These are phyloP conservation scores for Ceratina australensis DNA, from an alignment of 1,140 invertebrate genomes.

Conservation along the genomic window DNA sequence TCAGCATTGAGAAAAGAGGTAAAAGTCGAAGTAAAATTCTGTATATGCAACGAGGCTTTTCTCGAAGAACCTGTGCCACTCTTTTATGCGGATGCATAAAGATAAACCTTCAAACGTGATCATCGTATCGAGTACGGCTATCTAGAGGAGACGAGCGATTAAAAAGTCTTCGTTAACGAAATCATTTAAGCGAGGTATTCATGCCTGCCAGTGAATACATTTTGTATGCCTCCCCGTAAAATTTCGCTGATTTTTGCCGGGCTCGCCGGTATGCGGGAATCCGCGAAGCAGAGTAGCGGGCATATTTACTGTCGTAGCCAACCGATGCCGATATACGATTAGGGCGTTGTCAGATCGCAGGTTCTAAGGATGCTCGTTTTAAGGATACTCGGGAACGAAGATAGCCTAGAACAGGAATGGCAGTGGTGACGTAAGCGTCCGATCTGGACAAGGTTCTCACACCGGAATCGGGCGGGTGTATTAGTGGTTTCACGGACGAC, in stretches of 20 bases:
- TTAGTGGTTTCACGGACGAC: constrained; percentile 27
- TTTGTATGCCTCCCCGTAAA: not conserved
- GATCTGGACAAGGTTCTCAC: constrained; percentile 42
- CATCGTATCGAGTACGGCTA: not conserved
- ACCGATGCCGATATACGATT: constrained; percentile 6
- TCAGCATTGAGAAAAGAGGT: constrained; percentile 5
- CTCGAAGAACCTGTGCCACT: not conserved
- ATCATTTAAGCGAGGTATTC: not conserved
- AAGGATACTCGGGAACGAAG: constrained; percentile 45
- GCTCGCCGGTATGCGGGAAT: not conserved
- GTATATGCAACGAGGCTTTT: not conserved
- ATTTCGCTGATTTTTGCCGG: not conserved
- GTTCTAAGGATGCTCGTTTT: constrained; percentile 32
- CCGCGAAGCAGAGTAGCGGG: constrained; percentile 2
- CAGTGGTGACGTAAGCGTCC: constrained; percentile 67
- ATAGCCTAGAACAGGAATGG: constrained; percentile 67
- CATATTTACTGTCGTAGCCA: constrained; percentile 9
- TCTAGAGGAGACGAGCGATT: not conserved
- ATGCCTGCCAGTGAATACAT: not conserved
- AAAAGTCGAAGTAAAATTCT: not conserved
- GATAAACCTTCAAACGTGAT: not conserved
- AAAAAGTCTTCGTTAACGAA: not conserved
- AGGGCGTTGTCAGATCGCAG: constrained; percentile 34
- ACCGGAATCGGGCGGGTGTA: not conserved
- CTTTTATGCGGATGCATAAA: not conserved